phyloP scores from a whole-genome alignment of 2,888 invertebrate genomes.

The Trissolcus japonicus region DNA sequence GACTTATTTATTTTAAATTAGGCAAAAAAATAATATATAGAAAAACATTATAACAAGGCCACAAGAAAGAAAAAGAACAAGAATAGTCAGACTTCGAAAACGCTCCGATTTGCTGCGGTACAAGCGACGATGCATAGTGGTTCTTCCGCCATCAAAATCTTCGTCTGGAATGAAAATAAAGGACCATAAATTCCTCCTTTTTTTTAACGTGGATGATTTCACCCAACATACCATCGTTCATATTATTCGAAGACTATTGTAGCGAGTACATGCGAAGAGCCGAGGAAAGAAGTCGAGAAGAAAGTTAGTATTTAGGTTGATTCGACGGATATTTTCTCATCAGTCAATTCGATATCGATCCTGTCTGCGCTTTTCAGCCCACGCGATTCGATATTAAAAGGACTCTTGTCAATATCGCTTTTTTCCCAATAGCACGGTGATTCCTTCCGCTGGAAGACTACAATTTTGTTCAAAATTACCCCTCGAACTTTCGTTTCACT shows the following conservation, averaged over 20 bases:
- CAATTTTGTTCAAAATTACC: slow-evolving; percentile 38
- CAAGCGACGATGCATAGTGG: slow-evolving; percentile 8
- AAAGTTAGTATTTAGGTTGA: slow-evolving; percentile 56
- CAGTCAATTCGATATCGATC: slow-evolving; percentile 56
- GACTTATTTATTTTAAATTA: not conserved
- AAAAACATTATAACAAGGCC: not conserved
- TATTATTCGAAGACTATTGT: slow-evolving; percentile 50
- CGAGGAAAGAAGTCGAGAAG: slow-evolving; percentile 39
- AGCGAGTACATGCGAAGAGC: slow-evolving; percentile 35
- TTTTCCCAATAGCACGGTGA: slow-evolving; percentile 32
- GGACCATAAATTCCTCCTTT: slow-evolving; percentile 21
- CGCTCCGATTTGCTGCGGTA: not conserved
- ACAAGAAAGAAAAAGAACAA: not conserved
- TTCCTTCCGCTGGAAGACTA: slow-evolving; percentile 25
- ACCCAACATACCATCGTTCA: slow-evolving; percentile 44
- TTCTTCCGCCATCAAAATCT: not conserved
- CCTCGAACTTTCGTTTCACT: too few relatives aligned
- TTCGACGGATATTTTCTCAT: slow-evolving; percentile 53
- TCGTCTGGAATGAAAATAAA: slow-evolving; percentile 15
- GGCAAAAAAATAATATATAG: not conserved
- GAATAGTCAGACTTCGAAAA: too few relatives aligned
- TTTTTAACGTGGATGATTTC: slow-evolving; percentile 11
- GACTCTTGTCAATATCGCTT: slow-evolving; percentile 40
- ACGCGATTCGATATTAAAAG: slow-evolving; percentile 53
- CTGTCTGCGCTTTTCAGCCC: slow-evolving; percentile 49